Evolutionary conservation across 2,888 invertebrate genomes (phyloP).

Genomic region (Buathra laborator): DNA sequence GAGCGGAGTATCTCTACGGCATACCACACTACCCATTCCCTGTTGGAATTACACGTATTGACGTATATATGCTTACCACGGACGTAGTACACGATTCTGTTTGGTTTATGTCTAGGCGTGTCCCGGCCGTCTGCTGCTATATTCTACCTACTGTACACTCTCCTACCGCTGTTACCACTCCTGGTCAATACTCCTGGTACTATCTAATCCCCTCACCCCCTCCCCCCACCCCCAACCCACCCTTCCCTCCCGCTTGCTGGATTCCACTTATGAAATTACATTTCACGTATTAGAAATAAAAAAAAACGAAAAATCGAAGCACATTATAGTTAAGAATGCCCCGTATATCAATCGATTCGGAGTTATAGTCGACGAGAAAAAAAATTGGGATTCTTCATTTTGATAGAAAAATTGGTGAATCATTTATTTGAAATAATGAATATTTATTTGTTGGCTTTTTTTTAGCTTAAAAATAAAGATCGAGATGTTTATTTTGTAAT

Average conservation of each 20-base stretch:
- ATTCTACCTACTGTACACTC: conserved; percentile 53
- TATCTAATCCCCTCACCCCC: conserved; percentile 73
- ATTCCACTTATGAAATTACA: conserved; percentile 73
- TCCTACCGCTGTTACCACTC: conserved; percentile 35
- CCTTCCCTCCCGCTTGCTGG: conserved; percentile 21
- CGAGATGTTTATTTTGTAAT: neutral
- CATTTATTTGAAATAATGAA: too few relatives aligned
- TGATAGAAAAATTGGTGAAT: too few relatives aligned
- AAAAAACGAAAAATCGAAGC: conserved; percentile 9
- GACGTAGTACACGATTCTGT: conserved; percentile 80
- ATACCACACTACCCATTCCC: conserved; percentile 77
- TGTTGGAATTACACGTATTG: conserved; percentile 83
- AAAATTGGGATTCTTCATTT: too few relatives aligned
- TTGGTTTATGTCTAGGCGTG: conserved; percentile 84
- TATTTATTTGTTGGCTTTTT: too few relatives aligned
- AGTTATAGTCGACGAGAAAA: neutral
- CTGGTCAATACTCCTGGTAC: conserved; percentile 78
- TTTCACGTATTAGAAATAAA: conserved; percentile 55
- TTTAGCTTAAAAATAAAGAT: neutral
- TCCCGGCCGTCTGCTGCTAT: conserved; percentile 71
- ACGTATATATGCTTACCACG: conserved; percentile 79
- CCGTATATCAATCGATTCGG: conserved; percentile 6
- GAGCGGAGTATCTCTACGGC: conserved; percentile 49
- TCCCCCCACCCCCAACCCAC: too few relatives aligned
- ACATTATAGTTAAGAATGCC: neutral